A percentile compares a stretch with the other conserved stretches of the same genome.
phyloP scores from a whole-genome alignment of 2,888 invertebrate species.

The Ophion ventricosus region DNA sequence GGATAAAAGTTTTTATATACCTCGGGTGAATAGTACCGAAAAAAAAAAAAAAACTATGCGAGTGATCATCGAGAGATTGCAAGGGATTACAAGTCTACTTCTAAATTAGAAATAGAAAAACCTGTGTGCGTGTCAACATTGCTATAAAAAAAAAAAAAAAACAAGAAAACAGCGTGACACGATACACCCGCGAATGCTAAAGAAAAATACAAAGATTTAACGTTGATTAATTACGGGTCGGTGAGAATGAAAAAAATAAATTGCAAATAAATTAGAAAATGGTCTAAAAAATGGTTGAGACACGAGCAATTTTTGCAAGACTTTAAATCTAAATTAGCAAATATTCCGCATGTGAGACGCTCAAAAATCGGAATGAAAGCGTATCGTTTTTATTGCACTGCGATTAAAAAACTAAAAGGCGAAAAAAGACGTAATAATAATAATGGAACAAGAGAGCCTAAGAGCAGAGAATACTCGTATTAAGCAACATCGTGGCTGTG shows the following conservation, averaged over 20 bases:
- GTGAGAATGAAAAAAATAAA: constrained; percentile 25
- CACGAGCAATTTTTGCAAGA: constrained; percentile 19
- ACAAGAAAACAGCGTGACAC: background rate
- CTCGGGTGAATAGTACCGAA: constrained; percentile 42
- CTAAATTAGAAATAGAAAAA: constrained; percentile 41
- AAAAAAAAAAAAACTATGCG: constrained; percentile 16
- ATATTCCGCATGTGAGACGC: constrained; percentile 1
- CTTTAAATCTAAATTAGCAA: background rate
- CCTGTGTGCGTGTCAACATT: constrained; percentile 4
- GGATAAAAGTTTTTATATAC: constrained; percentile 59
- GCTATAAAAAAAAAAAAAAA: constrained; percentile 31
- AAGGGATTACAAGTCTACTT: constrained; percentile 21
- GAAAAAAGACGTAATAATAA: constrained; percentile 5
- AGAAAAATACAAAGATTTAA: background rate
- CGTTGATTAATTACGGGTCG: constrained; percentile 11
- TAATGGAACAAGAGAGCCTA: constrained; percentile 39
- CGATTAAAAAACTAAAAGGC: constrained; percentile 20
- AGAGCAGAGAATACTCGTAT: constrained; percentile 36
- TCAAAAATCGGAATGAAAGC: constrained; percentile 27
- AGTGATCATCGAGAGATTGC: constrained; percentile 7
- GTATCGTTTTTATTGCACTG: constrained; percentile 37
- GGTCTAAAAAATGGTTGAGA: constrained; percentile 32
- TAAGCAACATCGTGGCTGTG: constrained; percentile 65
- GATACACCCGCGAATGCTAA: constrained; percentile 1
- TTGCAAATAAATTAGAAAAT: constrained; percentile 26